Conservation (phyloP, 2,888 invertebrate genomes). For the Mimachlamys varia region DNA sequence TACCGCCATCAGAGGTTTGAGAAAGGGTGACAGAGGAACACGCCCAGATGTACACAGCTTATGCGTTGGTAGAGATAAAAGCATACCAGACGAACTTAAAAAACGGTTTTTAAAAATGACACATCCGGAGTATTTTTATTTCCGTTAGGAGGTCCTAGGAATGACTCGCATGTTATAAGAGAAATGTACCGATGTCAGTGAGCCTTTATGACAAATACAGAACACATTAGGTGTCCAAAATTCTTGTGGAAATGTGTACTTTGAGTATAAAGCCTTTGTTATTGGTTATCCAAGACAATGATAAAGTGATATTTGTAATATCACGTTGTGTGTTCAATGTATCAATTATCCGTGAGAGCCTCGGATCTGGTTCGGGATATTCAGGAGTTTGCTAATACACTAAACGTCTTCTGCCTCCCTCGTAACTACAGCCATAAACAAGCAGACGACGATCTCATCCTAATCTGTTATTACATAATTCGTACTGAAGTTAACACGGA, state of each 20-base stretch:
- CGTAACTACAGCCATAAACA: background rate
- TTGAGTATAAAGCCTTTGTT: background rate
- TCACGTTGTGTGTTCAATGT: background rate
- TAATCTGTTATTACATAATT: background rate
- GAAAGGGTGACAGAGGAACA: background rate
- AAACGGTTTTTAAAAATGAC: background rate
- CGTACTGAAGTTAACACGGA: background rate
- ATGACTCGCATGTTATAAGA: background rate
- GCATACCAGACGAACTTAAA: background rate
- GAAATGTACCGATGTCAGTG: background rate
- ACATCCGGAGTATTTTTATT: background rate
- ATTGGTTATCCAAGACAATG: background rate
- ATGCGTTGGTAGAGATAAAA: background rate
- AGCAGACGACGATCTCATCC: background rate
- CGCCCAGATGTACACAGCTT: background rate
- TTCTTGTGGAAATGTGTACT: background rate
- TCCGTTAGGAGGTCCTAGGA: background rate
- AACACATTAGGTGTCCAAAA: background rate
- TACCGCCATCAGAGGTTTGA: background rate
- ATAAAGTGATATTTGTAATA: background rate
- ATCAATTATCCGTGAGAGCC: background rate
- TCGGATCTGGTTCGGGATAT: background rate
- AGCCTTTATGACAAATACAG: background rate
- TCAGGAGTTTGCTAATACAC: background rate
- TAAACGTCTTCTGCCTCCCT: background rate